Conservation (phyloP, 1,140 invertebrate species). For the Drosophila ironensis region DNA sequence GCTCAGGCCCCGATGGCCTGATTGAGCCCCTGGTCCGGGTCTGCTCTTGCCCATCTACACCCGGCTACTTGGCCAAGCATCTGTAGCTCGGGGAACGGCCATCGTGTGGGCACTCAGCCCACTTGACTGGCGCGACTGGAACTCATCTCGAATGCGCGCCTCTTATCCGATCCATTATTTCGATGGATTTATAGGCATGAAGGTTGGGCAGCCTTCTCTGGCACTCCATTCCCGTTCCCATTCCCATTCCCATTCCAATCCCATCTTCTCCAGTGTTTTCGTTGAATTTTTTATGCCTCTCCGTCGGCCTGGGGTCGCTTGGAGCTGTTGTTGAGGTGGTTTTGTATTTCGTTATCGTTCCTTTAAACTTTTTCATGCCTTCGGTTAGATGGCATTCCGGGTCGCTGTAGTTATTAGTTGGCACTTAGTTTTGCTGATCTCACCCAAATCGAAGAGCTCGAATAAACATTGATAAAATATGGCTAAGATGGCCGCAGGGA, state of each 20-base stretch:
- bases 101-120: slow-evolving; percentile 42
- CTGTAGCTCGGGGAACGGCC: slow-evolving; percentile 30
- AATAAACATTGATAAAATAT: not conserved
- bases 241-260: slow-evolving; percentile 1
- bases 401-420: slow-evolving; percentile 34
- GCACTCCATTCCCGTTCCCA: not conserved
- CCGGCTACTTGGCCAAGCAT: slow-evolving; percentile 2
- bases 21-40: slow-evolving; percentile 18
- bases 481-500: not conserved
- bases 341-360: slow-evolving; percentile 46
- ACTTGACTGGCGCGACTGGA: slow-evolving; percentile 31
- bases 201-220: slow-evolving; percentile 39
- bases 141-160: slow-evolving; percentile 59
- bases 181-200: slow-evolving; percentile 69
- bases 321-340: slow-evolving; percentile 20
- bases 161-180: slow-evolving; percentile 76
- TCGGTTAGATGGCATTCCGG: slow-evolving; percentile 27
- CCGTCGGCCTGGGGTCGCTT: not conserved
- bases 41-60: not conserved
- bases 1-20: slow-evolving; percentile 39
- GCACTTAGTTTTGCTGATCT: slow-evolving; percentile 21
- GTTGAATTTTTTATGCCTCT: slow-evolving; percentile 52
- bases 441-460: slow-evolving; percentile 3
- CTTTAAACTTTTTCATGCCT: slow-evolving; percentile 42
- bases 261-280: slow-evolving; percentile 27